Conservation (phyloP, 1,140 invertebrate species). For the Uloborus diversus region DNA sequence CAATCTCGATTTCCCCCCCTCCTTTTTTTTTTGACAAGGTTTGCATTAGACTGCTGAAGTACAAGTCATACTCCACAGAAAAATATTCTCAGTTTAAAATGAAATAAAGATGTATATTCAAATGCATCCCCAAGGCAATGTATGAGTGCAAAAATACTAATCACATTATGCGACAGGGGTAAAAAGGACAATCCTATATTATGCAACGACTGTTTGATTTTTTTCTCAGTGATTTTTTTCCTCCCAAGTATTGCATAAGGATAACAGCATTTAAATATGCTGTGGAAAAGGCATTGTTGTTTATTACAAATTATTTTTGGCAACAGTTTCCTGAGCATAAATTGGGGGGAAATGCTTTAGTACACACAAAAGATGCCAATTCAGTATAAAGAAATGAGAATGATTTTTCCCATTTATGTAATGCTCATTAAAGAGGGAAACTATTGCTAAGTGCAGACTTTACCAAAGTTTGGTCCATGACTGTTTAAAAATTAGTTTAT, state of each 20-base stretch:
- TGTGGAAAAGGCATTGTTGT: not conserved
- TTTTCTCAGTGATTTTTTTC: not conserved
- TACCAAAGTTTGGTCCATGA: not conserved
- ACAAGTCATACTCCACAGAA: not conserved
- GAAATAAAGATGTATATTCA: conserved; percentile 3
- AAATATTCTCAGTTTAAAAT: not conserved
- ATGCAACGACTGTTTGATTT: not conserved
- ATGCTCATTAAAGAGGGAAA: not conserved
- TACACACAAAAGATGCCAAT: not conserved
- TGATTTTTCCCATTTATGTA: not conserved
- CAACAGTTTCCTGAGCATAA: not conserved
- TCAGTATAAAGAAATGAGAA: not conserved
- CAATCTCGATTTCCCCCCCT: too few species aligned
- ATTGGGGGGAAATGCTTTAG: too few species aligned
- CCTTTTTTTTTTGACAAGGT: not conserved
- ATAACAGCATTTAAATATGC: not conserved
- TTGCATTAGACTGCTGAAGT: not conserved
- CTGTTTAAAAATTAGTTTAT: too few species aligned
- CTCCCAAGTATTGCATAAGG: not conserved
- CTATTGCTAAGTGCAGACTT: not conserved
- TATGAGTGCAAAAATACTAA: conserved; percentile 3
- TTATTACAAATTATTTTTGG: not conserved
- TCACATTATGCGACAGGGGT: not conserved
- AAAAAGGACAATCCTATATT: not conserved
- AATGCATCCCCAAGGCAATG: conserved; percentile 1